Conservation (phyloP, 2,888 invertebrate genomes). For the Notodonta dromedarius region DNA sequence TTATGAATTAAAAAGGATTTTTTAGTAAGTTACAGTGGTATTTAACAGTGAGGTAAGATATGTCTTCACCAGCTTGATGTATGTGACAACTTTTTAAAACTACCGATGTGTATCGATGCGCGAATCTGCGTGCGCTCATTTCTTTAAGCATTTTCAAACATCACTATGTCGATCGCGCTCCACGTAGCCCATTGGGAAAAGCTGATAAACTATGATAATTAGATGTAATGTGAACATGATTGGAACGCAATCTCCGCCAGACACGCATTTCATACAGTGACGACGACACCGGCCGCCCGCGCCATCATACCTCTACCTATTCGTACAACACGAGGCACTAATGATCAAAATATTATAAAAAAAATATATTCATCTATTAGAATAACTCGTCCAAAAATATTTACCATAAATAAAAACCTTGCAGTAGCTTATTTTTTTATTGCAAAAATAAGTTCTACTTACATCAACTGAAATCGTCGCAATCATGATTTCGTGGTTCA, state of each 20-base stretch:
- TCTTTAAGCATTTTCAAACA: conserved; percentile 72
- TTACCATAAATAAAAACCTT: conserved; percentile 29
- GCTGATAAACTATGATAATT: conserved; percentile 81
- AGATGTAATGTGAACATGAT: conserved; percentile 68
- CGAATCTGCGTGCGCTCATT: conserved; percentile 62
- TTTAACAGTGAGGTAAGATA: too few species aligned
- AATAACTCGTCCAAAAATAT: conserved; percentile 40
- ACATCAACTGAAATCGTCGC: conserved; percentile 23
- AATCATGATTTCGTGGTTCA: conserved; percentile 14
- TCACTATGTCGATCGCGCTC: conserved; percentile 73
- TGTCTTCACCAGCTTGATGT: too few species aligned
- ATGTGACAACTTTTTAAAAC: conserved; percentile 69
- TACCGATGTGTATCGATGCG: conserved; percentile 68
- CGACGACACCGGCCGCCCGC: conserved; percentile 51
- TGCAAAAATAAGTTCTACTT: conserved; percentile 71
- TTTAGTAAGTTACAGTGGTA: too few species aligned
- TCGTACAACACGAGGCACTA: conserved; percentile 53
- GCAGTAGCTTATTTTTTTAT: conserved; percentile 73
- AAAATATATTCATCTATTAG: conserved; percentile 71
- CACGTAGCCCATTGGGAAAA: conserved; percentile 79
- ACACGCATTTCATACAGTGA: conserved; percentile 62
- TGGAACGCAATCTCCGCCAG: conserved; percentile 54
- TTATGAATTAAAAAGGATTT: too few species aligned
- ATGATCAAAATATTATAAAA: conserved; percentile 63
- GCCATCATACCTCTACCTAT: conserved; percentile 39